Conservation (phyloP, 2,888 invertebrate genomes). For the Arctia plantaginis region DNA sequence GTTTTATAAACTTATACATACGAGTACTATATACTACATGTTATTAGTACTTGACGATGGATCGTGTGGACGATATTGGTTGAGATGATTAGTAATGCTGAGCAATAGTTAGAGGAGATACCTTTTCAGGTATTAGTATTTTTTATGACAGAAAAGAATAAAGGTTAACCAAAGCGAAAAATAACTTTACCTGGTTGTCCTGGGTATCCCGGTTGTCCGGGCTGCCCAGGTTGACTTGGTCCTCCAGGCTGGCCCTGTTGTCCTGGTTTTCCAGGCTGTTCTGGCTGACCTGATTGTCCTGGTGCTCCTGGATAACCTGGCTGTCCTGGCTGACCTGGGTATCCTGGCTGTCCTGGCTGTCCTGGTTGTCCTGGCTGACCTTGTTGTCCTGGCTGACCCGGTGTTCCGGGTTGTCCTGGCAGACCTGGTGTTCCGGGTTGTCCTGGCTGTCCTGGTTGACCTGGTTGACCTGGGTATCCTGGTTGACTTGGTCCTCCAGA, state of each 20-base stretch:
- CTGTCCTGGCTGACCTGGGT: conserved; percentile 17
- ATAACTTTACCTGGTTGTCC: conserved; percentile 12
- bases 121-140: too few species aligned
- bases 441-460: conserved; percentile 19
- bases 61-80: too few species aligned
- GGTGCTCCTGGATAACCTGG: conserved; percentile 17
- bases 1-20: too few species aligned
- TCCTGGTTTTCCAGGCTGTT: neutral
- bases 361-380: neutral
- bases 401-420: conserved; percentile 18
- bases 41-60: too few species aligned
- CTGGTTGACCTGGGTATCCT: conserved; percentile 14
- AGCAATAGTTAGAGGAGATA: too few species aligned
- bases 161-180: too few species aligned
- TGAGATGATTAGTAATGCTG: too few species aligned
- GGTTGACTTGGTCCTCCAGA: conserved; percentile 9
- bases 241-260: conserved; percentile 5
- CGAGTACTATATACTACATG: too few species aligned
- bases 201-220: conserved; percentile 26
- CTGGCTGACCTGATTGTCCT: neutral
- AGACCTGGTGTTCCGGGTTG: conserved; percentile 20
- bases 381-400: conserved; percentile 20
- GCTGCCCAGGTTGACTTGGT: conserved; percentile 7
- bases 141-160: too few species aligned
- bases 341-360: conserved; percentile 14